These are phyloP conservation scores for Microctenopoma stevenorrisi DNA, from an alignment of 2,797 vertebrate genomes.

Conservation along the genomic window DNA sequence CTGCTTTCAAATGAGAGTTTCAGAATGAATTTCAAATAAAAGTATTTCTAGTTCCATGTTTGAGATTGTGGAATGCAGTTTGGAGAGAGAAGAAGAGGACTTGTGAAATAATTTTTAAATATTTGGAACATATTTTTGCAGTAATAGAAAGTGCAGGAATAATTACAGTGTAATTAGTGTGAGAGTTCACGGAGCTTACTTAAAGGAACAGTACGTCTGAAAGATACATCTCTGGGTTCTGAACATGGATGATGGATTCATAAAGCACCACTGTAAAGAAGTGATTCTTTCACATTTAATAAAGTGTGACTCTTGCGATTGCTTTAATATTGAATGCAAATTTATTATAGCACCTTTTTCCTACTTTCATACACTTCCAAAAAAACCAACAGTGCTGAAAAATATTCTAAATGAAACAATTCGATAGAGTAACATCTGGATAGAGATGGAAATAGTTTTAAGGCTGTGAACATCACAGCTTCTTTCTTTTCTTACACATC, in stretches of 20 bases:
- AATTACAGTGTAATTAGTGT: slow-evolving; percentile 36
- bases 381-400: slow-evolving; percentile 5
- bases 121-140: slow-evolving; percentile 22
- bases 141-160: slow-evolving; percentile 16
- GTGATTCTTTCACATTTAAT: slow-evolving; percentile 12
- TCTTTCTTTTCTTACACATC: slow-evolving; percentile 41
- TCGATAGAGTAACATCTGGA: slow-evolving; percentile 39
- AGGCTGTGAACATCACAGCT: slow-evolving; percentile 63
- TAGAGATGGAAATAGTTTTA: slow-evolving; percentile 37
- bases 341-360: slow-evolving; percentile 33
- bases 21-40: background rate
- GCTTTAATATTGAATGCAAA: slow-evolving; percentile 64
- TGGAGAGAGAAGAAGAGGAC: slow-evolving; percentile 10
- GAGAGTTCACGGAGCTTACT: slow-evolving; percentile 33
- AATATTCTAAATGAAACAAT: slow-evolving; percentile 46
- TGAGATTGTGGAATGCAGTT: slow-evolving; percentile 8
- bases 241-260: slow-evolving; percentile 16
- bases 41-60: slow-evolving; percentile 11
- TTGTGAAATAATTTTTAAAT: slow-evolving; percentile 29
- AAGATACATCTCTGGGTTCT: slow-evolving; percentile 26
- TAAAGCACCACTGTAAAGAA: slow-evolving; percentile 17
- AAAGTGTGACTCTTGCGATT: slow-evolving; percentile 15
- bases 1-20: slow-evolving; percentile 36
- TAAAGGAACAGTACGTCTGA: slow-evolving; percentile 2
- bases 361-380: slow-evolving; percentile 8